Evolutionary conservation across 1,140 invertebrate genomes (phyloP), one percentile per base, ranked within the genome.

Genomic region (Octopus bimaculoides): DNA sequence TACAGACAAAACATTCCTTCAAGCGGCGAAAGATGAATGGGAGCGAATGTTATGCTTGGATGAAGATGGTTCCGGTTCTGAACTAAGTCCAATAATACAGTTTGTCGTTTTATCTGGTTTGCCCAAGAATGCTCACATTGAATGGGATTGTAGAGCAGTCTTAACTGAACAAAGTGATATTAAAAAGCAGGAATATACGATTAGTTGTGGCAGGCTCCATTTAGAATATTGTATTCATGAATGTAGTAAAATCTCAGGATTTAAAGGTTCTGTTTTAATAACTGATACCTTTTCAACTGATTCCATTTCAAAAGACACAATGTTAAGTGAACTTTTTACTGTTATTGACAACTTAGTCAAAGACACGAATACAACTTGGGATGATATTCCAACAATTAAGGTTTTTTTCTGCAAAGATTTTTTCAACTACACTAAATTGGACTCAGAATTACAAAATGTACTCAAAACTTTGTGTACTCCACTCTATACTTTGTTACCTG

Each of bases 71-170:
- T 89, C 89, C 92, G 26, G 92, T 91, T 75, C 93, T 93, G 56
- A 61, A 12, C 17, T 17, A 4, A 12, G 17, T 17, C 84, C 94
- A 95, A 84, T 92, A 92, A 61, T 96, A 81, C 94, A 96, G 91
- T 96, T 94, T 91, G 93, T 96, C 75, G 94, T 97, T 69, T 94
- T 97, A 81, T 92, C 94, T 17, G 92, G 91, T 78, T 90, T 98
- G 83, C 96, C 96, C 0, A 92, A 94, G 54, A 92, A 91, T 87
- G 95, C 95, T n/a, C 91, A 93, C 17, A 93, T 97, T 55, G 96
- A 97, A 90, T 98, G 96, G 96, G 95, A 96, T 87, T 94, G 96
- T 79, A 95, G 95, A 94, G 95, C 94, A 53, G 95, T 17, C 9
- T 9, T 12, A 61, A 61, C 9, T 61, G 9, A 61, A 17, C 17